Conservation (phyloP, 2,888 invertebrate genomes). For the Diaprepes abbreviatus region DNA sequence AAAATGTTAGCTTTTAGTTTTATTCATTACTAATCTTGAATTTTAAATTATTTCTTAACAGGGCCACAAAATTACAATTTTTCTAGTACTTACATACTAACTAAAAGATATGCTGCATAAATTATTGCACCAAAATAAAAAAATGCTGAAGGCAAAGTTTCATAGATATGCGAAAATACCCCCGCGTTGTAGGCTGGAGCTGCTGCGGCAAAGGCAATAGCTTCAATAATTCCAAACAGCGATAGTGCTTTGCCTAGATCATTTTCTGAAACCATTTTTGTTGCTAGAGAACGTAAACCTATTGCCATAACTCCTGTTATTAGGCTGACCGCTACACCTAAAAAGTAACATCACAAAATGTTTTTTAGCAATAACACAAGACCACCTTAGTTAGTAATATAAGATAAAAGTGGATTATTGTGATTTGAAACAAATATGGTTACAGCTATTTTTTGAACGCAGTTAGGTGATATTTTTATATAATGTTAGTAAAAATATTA, state of each 20-base stretch:
- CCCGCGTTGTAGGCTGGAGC: conserved; percentile 71
- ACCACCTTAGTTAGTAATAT: too few species aligned
- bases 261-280: conserved; percentile 64
- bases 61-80: too few species aligned
- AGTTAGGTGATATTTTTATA: too few species aligned
- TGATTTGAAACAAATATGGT: too few species aligned
- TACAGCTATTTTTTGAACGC: too few species aligned
- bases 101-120: conserved; percentile 51
- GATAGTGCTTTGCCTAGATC: conserved; percentile 69
- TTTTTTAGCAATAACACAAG: too few species aligned
- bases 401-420: too few species aligned
- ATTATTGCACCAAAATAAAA: conserved; percentile 69
- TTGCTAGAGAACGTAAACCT: conserved; percentile 64
- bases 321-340: conserved; percentile 60
- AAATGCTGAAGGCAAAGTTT: conserved; percentile 71
- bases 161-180: conserved; percentile 70
- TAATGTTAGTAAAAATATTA: too few species aligned
- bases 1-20: too few species aligned
- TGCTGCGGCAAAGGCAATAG: conserved; percentile 71
- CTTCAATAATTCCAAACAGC: conserved; percentile 74
- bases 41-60: too few species aligned
- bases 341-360: not conserved
- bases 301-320: conserved; percentile 62
- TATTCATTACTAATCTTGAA: too few species aligned
- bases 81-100: conserved; percentile 58